A percentile compares a stretch with the other conserved stretches of the same genome.
Evolutionary conservation across 2,113 vertebrate genomes (phyloP).

Genomic region (Dendropsophus ebraccatus): DNA sequence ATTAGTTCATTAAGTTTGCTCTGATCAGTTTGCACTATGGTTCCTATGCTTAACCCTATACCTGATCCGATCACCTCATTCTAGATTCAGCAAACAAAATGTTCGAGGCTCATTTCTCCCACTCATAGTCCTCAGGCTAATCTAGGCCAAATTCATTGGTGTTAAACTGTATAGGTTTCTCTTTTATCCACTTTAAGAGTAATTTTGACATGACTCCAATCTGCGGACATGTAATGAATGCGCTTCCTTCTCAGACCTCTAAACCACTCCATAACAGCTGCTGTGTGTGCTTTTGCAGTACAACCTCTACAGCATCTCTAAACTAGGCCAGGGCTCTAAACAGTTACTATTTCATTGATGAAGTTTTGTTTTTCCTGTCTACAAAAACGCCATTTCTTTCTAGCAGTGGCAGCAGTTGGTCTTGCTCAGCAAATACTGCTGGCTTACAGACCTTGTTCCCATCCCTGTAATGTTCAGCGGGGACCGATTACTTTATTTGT

Average conservation of each 20-base stretch:
- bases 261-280: constrained; percentile 28
- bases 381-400: not conserved
- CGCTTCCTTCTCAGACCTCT: constrained; percentile 6
- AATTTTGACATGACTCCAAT: constrained; percentile 11
- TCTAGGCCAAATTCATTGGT: constrained; percentile 23
- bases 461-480: constrained; percentile 32
- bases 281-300: not conserved
- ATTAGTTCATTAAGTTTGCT: too few species aligned
- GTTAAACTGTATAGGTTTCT: constrained; percentile 40
- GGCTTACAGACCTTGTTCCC: constrained; percentile 8
- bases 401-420: not conserved
- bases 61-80: not conserved
- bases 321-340: not conserved
- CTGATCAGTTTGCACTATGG: not conserved
- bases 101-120: constrained; percentile 3
- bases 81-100: not conserved
- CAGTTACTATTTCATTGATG: not conserved
- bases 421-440: constrained; percentile 16
- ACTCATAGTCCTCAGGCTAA: constrained; percentile 2
- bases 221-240: constrained; percentile 43
- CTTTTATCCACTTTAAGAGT: constrained; percentile 40
- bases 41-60: not conserved
- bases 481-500: constrained; percentile 55
- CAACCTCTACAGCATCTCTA: not conserved
- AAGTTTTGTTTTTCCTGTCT: not conserved